These are phyloP conservation scores for Prosopocoilus inquinatus DNA, from an alignment of 2,888 invertebrate species.

Conservation along the genomic window DNA sequence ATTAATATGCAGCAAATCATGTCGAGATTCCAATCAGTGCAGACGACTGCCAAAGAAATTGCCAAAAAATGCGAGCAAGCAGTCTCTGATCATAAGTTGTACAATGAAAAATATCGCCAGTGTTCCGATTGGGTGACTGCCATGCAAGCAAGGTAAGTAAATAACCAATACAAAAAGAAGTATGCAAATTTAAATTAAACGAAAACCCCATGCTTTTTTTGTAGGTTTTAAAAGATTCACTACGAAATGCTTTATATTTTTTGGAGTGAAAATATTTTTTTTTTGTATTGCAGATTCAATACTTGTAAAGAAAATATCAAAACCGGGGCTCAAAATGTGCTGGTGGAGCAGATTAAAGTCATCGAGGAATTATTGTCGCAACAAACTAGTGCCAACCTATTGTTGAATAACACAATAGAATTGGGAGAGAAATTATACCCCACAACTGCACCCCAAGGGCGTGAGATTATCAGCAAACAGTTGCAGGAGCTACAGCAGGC, in stretches of 20 bases:
- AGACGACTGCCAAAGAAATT: constrained; percentile 84
- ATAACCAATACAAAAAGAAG: not conserved
- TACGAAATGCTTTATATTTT: not conserved
- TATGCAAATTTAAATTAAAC: too few relatives aligned
- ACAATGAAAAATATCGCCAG: constrained; percentile 79
- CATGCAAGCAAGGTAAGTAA: constrained; percentile 66
- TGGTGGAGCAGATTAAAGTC: constrained; percentile 67
- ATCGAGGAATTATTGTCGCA: constrained; percentile 73
- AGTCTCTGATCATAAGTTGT: constrained; percentile 75
- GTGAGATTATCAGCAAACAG: constrained; percentile 84
- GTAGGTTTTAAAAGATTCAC: too few relatives aligned
- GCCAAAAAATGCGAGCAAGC: constrained; percentile 91
- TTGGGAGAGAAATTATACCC: constrained; percentile 88
- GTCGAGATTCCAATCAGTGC: constrained; percentile 85
- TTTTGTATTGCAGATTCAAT: constrained; percentile 57
- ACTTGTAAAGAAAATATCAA: constrained; percentile 63
- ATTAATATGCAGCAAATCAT: constrained; percentile 87
- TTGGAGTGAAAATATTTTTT: too few relatives aligned
- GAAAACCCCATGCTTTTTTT: too few relatives aligned
- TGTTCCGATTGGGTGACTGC: constrained; percentile 78
- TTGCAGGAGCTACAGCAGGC: constrained; percentile 76
- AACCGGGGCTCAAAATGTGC: constrained; percentile 65
- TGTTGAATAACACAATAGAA: constrained; percentile 82
- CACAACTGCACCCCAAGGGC: constrained; percentile 87
- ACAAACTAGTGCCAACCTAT: constrained; percentile 69